These are phyloP conservation scores for Micoletzkya japonica DNA, from an alignment of 2,888 invertebrate genomes.

Conservation along the genomic window DNA sequence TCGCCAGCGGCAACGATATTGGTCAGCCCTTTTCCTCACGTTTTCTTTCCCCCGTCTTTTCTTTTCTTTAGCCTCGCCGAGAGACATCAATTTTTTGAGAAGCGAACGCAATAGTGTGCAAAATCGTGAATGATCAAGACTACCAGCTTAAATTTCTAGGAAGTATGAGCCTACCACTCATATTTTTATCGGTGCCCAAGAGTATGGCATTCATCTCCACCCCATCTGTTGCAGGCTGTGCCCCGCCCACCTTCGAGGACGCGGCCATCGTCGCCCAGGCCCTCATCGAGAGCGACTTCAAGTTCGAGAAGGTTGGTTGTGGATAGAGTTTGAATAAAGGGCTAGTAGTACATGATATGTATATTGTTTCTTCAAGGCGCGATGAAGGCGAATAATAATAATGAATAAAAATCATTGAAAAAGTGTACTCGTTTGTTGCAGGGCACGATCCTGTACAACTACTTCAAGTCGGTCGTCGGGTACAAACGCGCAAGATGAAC, in stretches of 20 bases:
- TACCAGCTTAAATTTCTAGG: too few species aligned
- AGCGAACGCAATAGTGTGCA: too few species aligned
- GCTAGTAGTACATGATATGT: too few species aligned
- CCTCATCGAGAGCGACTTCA: conserved; percentile 77
- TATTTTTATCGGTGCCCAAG: too few species aligned
- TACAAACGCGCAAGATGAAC: conserved; percentile 81
- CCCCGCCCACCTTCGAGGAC: conserved; percentile 85
- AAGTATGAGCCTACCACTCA: too few species aligned
- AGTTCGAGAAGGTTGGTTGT: conserved; percentile 81
- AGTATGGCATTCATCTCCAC: too few species aligned
- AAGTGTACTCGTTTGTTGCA: too few species aligned
- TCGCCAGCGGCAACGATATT: conserved; percentile 71
- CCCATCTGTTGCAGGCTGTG: too few species aligned
- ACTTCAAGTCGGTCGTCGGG: conserved; percentile 80
- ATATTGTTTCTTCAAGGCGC: neutral
- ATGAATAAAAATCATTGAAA: too few species aligned
- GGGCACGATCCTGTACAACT: conserved; percentile 87
- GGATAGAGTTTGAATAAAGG: neutral
- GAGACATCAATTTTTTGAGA: too few species aligned
- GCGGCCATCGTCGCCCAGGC: conserved; percentile 83
- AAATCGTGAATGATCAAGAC: too few species aligned
- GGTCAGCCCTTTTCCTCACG: conserved; percentile 65
- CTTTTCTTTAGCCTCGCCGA: neutral
- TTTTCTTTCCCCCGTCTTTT: neutral
- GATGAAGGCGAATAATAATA: neutral